Evolutionary conservation across 35 echinoderm and acorn worm genomes (phyloP).

Genomic region (Chiridota heheva): DNA sequence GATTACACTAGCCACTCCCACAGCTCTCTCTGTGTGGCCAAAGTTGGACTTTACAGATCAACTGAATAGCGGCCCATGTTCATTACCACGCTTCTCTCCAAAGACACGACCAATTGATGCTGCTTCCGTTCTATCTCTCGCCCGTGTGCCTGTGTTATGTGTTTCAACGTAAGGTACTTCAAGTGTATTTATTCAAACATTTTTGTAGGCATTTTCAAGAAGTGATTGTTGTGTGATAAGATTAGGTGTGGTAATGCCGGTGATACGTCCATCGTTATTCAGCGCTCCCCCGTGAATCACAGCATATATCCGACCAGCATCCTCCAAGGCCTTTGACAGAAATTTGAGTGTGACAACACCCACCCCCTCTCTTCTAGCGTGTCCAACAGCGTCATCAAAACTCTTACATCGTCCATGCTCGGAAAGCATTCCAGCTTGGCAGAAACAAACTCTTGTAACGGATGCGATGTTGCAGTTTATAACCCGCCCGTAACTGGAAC

Average conservation of each 20-base stretch:
- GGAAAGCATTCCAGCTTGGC: conserved; percentile 69
- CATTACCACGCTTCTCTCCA: conserved; percentile 10
- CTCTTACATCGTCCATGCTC: conserved; percentile 68
- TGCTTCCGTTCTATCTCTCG: conserved; percentile 61
- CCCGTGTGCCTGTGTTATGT: conserved; percentile 61
- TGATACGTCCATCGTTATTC: conserved; percentile 64
- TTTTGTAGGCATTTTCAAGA: conserved; percentile 26
- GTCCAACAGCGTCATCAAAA: conserved; percentile 69
- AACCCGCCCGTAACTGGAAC: conserved; percentile 68
- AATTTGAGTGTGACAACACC: conserved; percentile 57
- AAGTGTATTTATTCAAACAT: conserved; percentile 29
- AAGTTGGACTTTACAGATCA: conserved; percentile 66
- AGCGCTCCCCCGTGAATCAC: conserved; percentile 70
- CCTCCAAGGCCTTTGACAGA: conserved; percentile 29
- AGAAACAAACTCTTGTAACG: conserved; percentile 35
- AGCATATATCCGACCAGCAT: conserved; percentile 56
- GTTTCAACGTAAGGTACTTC: conserved; percentile 52
- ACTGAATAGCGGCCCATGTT: conserved; percentile 30
- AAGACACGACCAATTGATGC: conserved; percentile 32
- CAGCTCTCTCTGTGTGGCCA: conserved; percentile 58
- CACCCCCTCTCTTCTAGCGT: conserved; percentile 57
- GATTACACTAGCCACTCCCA: conserved; percentile 55
- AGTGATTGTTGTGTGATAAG: conserved; percentile 38
- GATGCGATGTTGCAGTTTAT: too few relatives aligned
- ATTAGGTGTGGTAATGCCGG: conserved; percentile 60